Conservation (phyloP, 2,888 invertebrate genomes). For the Drosophila rellima region DNA sequence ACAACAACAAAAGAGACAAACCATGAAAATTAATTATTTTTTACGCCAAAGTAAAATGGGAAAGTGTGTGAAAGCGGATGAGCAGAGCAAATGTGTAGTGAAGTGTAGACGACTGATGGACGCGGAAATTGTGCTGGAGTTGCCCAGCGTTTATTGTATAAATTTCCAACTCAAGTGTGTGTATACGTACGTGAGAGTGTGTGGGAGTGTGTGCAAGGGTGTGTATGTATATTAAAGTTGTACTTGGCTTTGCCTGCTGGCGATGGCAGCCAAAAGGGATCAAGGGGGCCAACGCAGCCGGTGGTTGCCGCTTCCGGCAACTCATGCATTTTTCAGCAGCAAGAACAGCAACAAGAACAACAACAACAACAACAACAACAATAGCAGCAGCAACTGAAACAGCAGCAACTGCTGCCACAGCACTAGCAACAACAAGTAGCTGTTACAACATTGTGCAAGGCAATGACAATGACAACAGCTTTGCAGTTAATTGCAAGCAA, state of each 20-base stretch:
- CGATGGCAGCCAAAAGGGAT: conserved; percentile 53
- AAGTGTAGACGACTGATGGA: conserved; percentile 68
- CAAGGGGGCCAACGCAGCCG: conserved; percentile 62
- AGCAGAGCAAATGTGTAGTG: conserved; percentile 39
- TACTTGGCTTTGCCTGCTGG: conserved; percentile 44
- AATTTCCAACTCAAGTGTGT: conserved; percentile 43
- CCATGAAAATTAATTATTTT: conserved; percentile 78
- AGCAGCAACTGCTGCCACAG: conserved; percentile 37
- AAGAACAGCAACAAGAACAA: conserved; percentile 29
- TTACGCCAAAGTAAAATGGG: conserved; percentile 43
- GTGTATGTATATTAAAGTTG: conserved; percentile 14
- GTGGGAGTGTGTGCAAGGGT: conserved; percentile 1
- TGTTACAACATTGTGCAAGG: conserved; percentile 56
- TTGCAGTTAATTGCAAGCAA: conserved; percentile 69
- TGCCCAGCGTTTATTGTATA: conserved; percentile 62
- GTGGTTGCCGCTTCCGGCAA: conserved; percentile 63
- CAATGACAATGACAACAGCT: conserved; percentile 61
- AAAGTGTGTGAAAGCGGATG: conserved; percentile 54
- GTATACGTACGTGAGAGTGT: background rate
- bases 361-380: conserved; percentile 23
- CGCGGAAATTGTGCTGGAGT: conserved; percentile 62
- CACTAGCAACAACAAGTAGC: conserved; percentile 45
- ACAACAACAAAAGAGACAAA: conserved; percentile 37
- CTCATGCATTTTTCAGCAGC: conserved; percentile 73
- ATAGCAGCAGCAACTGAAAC: conserved; percentile 29